These are phyloP conservation scores for Anser brachyrhynchus DNA, from an alignment of 2,113 vertebrate species.

Conservation along the genomic window DNA sequence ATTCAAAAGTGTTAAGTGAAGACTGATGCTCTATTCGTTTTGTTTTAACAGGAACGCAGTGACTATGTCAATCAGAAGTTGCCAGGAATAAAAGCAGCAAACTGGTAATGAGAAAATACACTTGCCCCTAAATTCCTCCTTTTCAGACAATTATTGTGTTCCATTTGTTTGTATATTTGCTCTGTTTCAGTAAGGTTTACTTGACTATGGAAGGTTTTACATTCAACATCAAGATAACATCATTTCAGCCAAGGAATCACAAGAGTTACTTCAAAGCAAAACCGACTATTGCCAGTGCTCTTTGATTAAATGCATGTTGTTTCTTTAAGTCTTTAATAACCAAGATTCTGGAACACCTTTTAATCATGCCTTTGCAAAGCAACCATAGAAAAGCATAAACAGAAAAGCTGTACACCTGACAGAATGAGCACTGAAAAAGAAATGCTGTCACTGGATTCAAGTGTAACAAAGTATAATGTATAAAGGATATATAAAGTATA, in stretches of 20 bases:
- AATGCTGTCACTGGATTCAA: neutral
- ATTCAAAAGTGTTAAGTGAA: slow-evolving; percentile 3
- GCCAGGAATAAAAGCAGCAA: slow-evolving; percentile 41
- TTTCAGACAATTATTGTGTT: neutral
- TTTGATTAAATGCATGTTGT: neutral
- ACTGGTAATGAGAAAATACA: slow-evolving; percentile 12
- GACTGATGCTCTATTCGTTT: slow-evolving; percentile 6
- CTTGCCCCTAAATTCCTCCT: slow-evolving; percentile 10
- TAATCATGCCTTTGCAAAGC: neutral
- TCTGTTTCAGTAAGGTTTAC: neutral
- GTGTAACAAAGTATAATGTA: neutral
- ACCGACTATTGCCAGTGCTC: neutral
- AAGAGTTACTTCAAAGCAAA: neutral
- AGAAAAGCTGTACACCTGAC: neutral
- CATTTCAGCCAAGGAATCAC: neutral
- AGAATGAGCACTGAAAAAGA: neutral
- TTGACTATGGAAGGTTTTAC: neutral
- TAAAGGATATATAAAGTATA: neutral
- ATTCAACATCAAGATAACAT: neutral
- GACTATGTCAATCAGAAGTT: slow-evolving; percentile 42
- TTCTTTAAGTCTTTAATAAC: neutral
- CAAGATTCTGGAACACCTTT: neutral
- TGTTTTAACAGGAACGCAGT: neutral
- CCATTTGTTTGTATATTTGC: neutral
- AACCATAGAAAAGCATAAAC: neutral